Percentiles rank a stretch among this genome's conserved stretches.
Evolutionary conservation across 2,113 vertebrate genomes (phyloP).

Genomic region (Boulengerochromis microlepis): DNA sequence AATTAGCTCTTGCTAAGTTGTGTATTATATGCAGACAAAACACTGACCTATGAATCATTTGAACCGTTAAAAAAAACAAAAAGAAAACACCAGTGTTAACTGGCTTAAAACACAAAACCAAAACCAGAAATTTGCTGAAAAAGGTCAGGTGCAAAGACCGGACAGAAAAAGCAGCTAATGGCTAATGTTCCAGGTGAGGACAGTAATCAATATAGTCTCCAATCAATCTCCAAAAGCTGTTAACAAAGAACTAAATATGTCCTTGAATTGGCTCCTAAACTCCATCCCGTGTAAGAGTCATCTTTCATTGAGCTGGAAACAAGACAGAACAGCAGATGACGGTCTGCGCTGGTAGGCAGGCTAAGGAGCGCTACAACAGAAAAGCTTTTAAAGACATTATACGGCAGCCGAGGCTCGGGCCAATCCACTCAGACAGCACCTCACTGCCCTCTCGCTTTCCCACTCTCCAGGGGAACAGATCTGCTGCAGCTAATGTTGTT

Average conservation of each 20-base stretch:
- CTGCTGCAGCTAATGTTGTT: constrained; percentile 31
- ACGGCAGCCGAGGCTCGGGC: constrained; percentile 28
- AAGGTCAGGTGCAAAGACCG: not conserved
- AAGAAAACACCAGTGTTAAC: not conserved
- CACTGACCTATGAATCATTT: not conserved
- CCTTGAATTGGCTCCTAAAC: not conserved
- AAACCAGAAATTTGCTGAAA: not conserved
- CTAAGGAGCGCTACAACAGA: constrained; percentile 11
- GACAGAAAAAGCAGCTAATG: not conserved
- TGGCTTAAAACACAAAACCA: not conserved
- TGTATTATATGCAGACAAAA: not conserved
- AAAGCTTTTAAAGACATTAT: constrained; percentile 72
- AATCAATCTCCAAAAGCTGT: not conserved
- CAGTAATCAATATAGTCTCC: not conserved
- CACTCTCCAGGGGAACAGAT: constrained; percentile 35
- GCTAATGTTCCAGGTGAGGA: not conserved
- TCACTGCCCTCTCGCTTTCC: constrained; percentile 13
- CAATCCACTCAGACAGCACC: constrained; percentile 57
- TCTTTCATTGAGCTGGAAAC: constrained; percentile 34
- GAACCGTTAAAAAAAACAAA: not conserved
- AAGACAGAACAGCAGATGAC: constrained; percentile 20
- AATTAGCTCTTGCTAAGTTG: not conserved
- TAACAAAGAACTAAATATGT: not conserved
- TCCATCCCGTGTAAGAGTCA: not conserved
- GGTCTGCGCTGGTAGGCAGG: too few relatives aligned